Evolutionary conservation across 2,888 invertebrate species (phyloP).

Genomic region (Pyrrhia umbra): DNA sequence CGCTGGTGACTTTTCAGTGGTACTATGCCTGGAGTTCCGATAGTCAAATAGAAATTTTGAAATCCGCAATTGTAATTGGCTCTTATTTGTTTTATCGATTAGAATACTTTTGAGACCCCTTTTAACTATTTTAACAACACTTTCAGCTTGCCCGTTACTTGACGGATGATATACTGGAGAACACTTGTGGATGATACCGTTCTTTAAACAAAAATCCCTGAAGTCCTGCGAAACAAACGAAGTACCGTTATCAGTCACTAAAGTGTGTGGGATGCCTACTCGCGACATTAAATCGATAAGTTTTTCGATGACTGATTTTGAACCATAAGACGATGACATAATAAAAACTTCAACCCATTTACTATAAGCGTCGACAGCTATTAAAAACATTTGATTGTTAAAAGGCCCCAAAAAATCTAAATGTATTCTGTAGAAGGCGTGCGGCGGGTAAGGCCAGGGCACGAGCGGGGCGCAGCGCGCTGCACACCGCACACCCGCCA

Average conservation of each 20-base stretch:
- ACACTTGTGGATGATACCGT: too few species aligned
- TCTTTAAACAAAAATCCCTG: conserved; percentile 8
- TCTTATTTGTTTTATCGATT: too few species aligned
- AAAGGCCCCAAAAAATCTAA: conserved; percentile 17
- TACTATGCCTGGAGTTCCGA: background rate
- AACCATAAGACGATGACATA: conserved; percentile 7
- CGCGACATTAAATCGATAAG: conserved; percentile 13
- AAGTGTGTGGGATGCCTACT: conserved; percentile 17
- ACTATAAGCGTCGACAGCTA: conserved; percentile 1
- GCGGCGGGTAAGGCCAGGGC: conserved; percentile 5
- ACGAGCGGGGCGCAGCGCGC: conserved; percentile 6
- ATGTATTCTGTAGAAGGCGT: conserved; percentile 8
- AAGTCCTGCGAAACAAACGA: conserved; percentile 27
- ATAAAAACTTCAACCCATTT: conserved; percentile 17
- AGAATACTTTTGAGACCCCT: too few species aligned
- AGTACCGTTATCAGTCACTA: conserved; percentile 35
- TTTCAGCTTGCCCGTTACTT: background rate
- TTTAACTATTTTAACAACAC: background rate
- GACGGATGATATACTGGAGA: too few species aligned
- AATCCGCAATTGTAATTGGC: too few species aligned
- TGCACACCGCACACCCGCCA: background rate
- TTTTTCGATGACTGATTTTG: conserved; percentile 11
- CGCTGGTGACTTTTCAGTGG: background rate
- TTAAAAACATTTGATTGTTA: conserved; percentile 2
- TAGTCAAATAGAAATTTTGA: too few species aligned